Conservation (phyloP, 2,113 vertebrate species). For the Vireo altiloquus region DNA sequence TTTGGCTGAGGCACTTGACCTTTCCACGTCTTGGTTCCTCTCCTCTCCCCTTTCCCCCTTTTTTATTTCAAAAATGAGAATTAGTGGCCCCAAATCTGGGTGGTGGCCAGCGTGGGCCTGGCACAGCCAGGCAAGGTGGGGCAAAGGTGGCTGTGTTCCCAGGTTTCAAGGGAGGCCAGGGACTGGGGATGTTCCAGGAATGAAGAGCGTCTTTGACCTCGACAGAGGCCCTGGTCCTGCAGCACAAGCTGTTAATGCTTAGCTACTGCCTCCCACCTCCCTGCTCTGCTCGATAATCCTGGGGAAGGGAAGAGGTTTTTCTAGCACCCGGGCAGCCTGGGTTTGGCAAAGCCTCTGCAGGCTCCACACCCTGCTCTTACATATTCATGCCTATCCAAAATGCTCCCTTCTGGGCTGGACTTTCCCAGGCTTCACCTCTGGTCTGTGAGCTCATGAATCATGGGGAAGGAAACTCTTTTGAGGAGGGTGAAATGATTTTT, state of each 20-base stretch:
- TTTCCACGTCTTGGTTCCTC: neutral
- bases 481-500: neutral
- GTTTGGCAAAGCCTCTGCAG: neutral
- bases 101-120: conserved; percentile 52
- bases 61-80: neutral
- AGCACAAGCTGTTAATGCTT: conserved; percentile 33
- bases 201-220: conserved; percentile 16
- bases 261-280: conserved; percentile 33
- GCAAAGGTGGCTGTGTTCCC: conserved; percentile 70
- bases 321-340: neutral
- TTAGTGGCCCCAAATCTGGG: conserved; percentile 33
- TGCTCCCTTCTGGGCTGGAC: conserved; percentile 18
- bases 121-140: conserved; percentile 67
- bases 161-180: conserved; percentile 44
- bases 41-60: neutral
- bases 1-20: neutral
- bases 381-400: conserved; percentile 30
- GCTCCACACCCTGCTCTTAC: conserved; percentile 8
- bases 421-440: conserved; percentile 50
- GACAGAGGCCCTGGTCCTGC: neutral
- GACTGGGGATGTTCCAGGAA: conserved; percentile 53
- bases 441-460: neutral
- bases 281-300: neutral
- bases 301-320: conserved; percentile 9
- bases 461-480: neutral